A percentile compares a stretch with the other conserved stretches of the same genome.
Conservation (phyloP, 2,113 vertebrate species). For the Rynchops niger region DNA sequence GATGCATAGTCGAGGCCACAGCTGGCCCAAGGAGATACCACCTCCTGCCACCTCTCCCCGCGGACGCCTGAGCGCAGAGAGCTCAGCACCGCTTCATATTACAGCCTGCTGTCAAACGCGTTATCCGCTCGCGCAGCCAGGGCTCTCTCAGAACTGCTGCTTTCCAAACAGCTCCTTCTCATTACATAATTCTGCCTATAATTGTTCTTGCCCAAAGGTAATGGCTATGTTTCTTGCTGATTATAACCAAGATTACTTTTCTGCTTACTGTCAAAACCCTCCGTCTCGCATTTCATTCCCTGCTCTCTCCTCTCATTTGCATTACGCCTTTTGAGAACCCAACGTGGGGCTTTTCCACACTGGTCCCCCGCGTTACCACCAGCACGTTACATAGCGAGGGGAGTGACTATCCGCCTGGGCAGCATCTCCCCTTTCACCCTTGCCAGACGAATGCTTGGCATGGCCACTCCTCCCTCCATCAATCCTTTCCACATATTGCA, state of each 20-base stretch:
- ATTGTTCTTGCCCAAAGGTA: slow-evolving; percentile 75
- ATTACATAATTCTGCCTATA: slow-evolving; percentile 69
- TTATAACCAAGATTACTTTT: slow-evolving; percentile 65
- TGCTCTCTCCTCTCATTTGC: slow-evolving; percentile 29
- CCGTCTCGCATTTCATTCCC: background rate
- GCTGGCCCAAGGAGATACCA: background rate
- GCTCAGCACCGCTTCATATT: background rate
- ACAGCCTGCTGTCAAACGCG: background rate
- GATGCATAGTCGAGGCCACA: accelerated
- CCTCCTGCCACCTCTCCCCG: background rate
- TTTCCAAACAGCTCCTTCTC: slow-evolving; percentile 41
- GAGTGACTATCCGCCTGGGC: background rate
- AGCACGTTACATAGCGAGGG: accelerated
- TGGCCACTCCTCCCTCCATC: background rate
- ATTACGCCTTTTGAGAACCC: background rate
- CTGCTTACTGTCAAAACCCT: slow-evolving; percentile 24
- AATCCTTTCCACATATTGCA: background rate
- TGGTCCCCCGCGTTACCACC: accelerated
- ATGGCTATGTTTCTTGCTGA: slow-evolving; percentile 55
- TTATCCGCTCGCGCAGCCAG: background rate
- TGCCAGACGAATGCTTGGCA: accelerated
- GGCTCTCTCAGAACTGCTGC: background rate
- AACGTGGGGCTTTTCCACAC: accelerated
- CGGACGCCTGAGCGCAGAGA: background rate
- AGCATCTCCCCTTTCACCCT: background rate